Base-by-base conservation (phyloP, 2,113 vertebrate species). In the Dasyurus viverrinus region DNA sequence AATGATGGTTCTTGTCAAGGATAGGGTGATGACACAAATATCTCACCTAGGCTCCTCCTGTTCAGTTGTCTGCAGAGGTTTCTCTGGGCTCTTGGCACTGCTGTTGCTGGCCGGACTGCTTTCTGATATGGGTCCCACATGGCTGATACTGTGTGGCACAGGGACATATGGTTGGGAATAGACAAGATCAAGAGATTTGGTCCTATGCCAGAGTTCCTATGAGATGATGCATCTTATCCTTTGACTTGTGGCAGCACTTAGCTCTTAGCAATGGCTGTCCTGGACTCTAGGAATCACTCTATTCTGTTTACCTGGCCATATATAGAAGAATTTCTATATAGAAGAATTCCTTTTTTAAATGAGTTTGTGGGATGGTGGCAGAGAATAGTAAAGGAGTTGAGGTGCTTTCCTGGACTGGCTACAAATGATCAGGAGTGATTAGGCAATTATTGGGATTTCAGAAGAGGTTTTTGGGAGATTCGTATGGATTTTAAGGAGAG, bases 121-220 rank as follows among this genome's bases (percentile, higher is more conserved):
- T 97, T 99, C 99, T 0, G 99, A 99, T 95, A 99, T 99, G 95
- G 99, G 99, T 0, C 99, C 99, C n/a, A 99, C 99, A 0, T 99
- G 99, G 98, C 99, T 99, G 98, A 99, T 99, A 96, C 99, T 99
- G 98, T 26, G 93, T 57, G 95, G 91, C 89, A 96, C 55, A 93
- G 91, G 47, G 54, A 84, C 89, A 90, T 12, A 14, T 54, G 36
- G 68, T 97, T 97, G 96, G 97, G 48, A 94, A 54, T 96, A 0
- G 89, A 46, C 23, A 84, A 22, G 2, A 46, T 14, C 92, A 93
- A 91, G 91, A 94, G 90, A 48, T 89, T 55, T 47, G 48, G 5
- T n/a, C 53, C 14, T 54, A n/a, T 96, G 90, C 60, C 46, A 54
- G 26, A 47, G 46, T 48, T 36, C 30, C 91, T 92, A 10, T 42